These are phyloP conservation scores for Mirza zaza DNA, from an alignment of 2,113 vertebrate genomes.

Conservation along the genomic window DNA sequence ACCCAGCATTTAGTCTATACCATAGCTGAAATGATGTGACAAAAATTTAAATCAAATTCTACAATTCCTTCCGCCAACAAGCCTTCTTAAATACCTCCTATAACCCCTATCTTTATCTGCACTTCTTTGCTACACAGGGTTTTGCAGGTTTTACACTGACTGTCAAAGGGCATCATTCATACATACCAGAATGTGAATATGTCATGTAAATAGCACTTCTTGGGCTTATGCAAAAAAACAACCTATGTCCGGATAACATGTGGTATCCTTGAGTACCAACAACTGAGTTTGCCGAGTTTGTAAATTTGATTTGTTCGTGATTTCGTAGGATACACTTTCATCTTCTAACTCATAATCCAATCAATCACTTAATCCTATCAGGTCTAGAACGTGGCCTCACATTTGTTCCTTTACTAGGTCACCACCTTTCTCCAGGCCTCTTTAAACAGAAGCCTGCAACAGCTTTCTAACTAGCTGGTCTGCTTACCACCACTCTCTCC, in stretches of 20 bases:
- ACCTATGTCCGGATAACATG: fast-evolving
- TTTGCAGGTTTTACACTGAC: not conserved
- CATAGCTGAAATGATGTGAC: not conserved
- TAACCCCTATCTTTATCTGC: not conserved
- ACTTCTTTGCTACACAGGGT: not conserved
- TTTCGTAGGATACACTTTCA: not conserved
- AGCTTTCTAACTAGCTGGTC: not conserved
- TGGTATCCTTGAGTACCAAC: not conserved
- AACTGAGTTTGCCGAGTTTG: not conserved
- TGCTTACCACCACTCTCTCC: not conserved
- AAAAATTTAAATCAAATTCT: not conserved
- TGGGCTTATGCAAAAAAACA: not conserved
- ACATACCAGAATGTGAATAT: not conserved
- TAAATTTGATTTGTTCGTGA: not conserved
- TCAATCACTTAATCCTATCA: not conserved
- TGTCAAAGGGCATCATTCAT: not conserved
- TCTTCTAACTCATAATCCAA: not conserved
- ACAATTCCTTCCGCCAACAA: not conserved
- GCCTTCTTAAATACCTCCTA: not conserved
- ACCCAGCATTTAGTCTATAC: not conserved
- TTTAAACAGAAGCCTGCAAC: not conserved
- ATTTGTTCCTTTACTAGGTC: not conserved
- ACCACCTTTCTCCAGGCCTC: not conserved
- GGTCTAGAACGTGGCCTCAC: not conserved
- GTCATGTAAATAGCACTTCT: not conserved